Percentiles rank a stretch among this genome's conserved stretches.
Evolutionary conservation across 64 coral and sea anemone species (phyloP).

Genomic region (Dendronephthya gigantea): DNA sequence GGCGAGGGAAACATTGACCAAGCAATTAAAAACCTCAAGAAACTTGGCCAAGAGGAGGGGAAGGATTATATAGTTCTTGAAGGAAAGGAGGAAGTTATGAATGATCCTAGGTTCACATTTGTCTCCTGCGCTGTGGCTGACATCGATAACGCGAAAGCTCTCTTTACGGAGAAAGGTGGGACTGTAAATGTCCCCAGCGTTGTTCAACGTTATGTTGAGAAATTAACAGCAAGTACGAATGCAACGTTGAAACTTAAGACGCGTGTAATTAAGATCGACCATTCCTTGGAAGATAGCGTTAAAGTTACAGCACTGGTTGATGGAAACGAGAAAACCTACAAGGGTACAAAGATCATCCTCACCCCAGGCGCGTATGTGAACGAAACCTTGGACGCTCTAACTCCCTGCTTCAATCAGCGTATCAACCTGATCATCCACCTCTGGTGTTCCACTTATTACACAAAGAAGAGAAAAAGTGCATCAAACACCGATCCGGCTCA

Average conservation of each 20-base stretch:
- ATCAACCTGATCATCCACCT: slow-evolving; percentile 37
- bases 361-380: slow-evolving; percentile 35
- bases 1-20: too few relatives aligned
- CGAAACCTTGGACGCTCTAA: neutral
- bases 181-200: slow-evolving; percentile 34
- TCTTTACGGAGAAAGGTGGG: slow-evolving; percentile 34
- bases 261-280: too few relatives aligned
- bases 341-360: slow-evolving; percentile 22
- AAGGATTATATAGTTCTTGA: neutral
- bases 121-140: slow-evolving; percentile 23
- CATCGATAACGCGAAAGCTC: slow-evolving; percentile 41
- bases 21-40: too few relatives aligned
- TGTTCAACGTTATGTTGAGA: slow-evolving; percentile 2
- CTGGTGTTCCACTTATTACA: slow-evolving; percentile 32
- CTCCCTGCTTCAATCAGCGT: neutral
- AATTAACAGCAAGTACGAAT: too few relatives aligned
- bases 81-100: slow-evolving; percentile 27
- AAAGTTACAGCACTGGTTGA: too few relatives aligned
- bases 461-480: too few relatives aligned
- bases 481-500: too few relatives aligned
- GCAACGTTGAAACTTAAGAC: too few relatives aligned
- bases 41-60: too few relatives aligned
- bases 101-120: slow-evolving; percentile 25
- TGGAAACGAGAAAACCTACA: neutral
- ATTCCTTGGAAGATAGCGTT: too few relatives aligned